Percentiles rank a stretch among this genome's conserved stretches.
Conservation (phyloP, 1,140 invertebrate species). For the Scylla paramamosain region DNA sequence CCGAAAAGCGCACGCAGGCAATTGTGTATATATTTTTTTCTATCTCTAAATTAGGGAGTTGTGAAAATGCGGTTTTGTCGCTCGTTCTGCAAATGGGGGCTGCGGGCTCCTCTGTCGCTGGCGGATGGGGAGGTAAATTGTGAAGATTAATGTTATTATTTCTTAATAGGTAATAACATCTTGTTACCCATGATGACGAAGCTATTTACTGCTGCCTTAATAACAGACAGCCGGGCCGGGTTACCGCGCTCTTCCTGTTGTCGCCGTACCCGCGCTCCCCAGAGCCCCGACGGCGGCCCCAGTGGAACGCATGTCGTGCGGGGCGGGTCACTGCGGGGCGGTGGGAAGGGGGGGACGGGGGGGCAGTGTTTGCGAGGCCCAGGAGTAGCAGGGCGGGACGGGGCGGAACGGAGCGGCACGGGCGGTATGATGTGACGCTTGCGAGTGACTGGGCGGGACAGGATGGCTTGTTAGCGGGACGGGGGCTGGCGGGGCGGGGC, state of each 20-base stretch:
- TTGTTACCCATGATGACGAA: conserved; percentile 51
- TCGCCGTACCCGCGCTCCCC: not conserved
- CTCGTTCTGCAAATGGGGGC: conserved; percentile 39
- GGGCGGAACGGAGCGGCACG: not conserved
- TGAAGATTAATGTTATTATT: conserved; percentile 46
- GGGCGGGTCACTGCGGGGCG: not conserved
- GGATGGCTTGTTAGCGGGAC: not conserved
- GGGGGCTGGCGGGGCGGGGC: not conserved
- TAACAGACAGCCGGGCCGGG: conserved; percentile 47
- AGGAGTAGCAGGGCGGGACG: not conserved
- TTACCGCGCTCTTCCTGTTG: conserved; percentile 45
- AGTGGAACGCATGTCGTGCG: not conserved
- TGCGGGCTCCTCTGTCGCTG: conserved; percentile 34
- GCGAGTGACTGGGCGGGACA: not conserved
- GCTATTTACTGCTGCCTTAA: conserved; percentile 58
- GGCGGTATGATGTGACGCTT: not conserved
- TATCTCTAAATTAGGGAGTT: conserved; percentile 39
- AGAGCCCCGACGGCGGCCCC: not conserved
- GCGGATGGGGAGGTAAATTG: conserved; percentile 39
- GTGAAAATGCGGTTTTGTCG: conserved; percentile 22
- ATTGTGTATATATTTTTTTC: conserved; percentile 18
- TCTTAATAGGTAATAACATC: conserved; percentile 42
- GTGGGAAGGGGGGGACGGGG: not conserved
- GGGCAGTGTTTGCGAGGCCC: no score
- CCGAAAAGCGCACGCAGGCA: conserved; percentile 48